phyloP scores from a whole-genome alignment of 2,797 vertebrate species.

The Hypotaenidia okinawae region DNA sequence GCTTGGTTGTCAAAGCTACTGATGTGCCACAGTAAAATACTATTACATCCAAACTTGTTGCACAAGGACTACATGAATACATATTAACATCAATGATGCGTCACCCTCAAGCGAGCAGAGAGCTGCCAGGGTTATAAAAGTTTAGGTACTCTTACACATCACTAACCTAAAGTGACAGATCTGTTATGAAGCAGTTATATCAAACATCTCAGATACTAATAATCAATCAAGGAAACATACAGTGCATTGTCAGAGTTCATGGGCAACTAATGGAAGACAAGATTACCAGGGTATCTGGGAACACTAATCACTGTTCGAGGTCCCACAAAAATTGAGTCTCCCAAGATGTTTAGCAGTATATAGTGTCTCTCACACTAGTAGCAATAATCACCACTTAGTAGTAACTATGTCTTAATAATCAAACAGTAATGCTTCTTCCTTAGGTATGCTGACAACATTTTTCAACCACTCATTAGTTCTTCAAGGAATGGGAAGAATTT shows the following conservation, averaged over 20 bases:
- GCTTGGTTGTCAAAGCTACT: background rate
- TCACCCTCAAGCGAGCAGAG: background rate
- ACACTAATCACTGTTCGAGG: background rate
- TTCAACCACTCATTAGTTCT: background rate
- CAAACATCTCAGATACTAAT: background rate
- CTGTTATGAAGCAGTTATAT: background rate
- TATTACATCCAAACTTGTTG: fast-evolving
- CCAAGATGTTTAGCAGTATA: background rate
- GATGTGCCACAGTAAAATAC: background rate
- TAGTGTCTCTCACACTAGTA: background rate
- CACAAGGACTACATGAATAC: background rate
- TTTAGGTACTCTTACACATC: background rate
- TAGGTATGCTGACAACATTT: background rate
- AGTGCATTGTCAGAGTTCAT: background rate
- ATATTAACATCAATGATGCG: background rate
- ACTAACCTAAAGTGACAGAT: background rate
- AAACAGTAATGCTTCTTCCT: background rate
- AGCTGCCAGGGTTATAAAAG: background rate
- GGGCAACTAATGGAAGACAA: background rate
- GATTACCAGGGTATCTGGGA: background rate
- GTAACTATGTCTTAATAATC: background rate
- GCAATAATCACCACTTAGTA: background rate
- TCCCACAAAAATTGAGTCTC: background rate
- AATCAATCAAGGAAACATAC: background rate
- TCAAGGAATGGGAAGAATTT: background rate